Percentiles rank a stretch among this genome's conserved stretches.
Evolutionary conservation across 2,797 vertebrate species (phyloP).

Genomic region (Momotus momota): DNA sequence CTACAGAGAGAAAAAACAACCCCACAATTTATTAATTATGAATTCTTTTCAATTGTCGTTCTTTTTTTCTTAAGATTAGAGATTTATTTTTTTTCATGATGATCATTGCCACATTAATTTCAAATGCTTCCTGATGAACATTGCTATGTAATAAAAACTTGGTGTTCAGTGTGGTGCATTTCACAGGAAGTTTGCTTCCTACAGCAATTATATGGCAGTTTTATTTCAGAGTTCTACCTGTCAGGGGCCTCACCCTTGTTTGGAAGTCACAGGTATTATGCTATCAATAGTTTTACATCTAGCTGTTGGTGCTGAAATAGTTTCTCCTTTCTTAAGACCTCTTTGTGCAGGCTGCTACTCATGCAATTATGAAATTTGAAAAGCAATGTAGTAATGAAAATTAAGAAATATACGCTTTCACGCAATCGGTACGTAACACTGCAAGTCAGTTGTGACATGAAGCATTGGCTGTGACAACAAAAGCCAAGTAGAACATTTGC

Average conservation of each 20-base stretch:
- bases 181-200: neutral
- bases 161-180: neutral
- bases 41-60: neutral
- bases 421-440: accelerated
- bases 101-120: neutral
- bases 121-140: neutral
- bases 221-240: neutral
- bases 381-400: neutral
- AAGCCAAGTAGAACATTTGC: neutral
- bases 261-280: neutral
- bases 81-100: neutral
- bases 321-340: neutral
- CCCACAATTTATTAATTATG: neutral
- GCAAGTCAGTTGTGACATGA: neutral
- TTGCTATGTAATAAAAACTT: neutral
- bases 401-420: neutral
- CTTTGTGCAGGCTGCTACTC: neutral
- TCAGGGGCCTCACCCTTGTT: neutral
- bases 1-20: neutral
- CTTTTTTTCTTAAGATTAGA: neutral
- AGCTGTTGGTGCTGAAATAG: neutral
- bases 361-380: neutral
- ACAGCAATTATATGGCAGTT: neutral
- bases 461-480: neutral
- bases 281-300: neutral